Evolutionary conservation across 1,140 invertebrate species (phyloP).

Genomic region (Trichonephila clavipes): DNA sequence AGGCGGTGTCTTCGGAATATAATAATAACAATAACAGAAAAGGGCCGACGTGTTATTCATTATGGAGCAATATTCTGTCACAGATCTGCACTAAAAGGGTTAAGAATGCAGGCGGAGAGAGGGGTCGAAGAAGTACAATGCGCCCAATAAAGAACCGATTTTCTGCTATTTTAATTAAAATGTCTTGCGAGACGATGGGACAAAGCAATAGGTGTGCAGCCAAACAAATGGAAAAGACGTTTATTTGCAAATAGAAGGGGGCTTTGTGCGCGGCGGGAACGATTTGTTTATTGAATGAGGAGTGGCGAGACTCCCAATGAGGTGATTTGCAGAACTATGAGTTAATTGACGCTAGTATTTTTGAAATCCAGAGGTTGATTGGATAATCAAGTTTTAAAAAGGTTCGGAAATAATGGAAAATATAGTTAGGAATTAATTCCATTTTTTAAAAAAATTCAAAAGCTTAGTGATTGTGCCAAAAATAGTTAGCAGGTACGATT

Average conservation of each 20-base stretch:
- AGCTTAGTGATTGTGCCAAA: no score
- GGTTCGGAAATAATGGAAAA: no score
- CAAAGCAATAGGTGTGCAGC: not conserved
- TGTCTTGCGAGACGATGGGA: constrained; percentile 52
- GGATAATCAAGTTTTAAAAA: no score
- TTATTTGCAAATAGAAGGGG: constrained; percentile 33
- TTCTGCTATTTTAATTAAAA: constrained; percentile 72
- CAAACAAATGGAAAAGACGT: constrained; percentile 49
- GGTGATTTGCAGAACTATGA: no score
- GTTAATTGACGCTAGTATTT: no score
- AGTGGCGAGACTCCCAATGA: not conserved
- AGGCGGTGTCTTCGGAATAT: constrained; percentile 24
- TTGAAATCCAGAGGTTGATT: no score
- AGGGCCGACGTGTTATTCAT: constrained; percentile 67
- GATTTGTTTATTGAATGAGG: not conserved
- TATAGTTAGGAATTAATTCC: no score
- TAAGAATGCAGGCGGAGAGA: constrained; percentile 52
- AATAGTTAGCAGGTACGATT: no score
- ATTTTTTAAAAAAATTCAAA: no score
- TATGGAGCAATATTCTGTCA: constrained; percentile 72
- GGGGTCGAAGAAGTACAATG: constrained; percentile 65
- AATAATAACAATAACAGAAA: constrained; percentile 72
- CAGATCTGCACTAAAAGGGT: constrained; percentile 57
- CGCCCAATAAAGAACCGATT: constrained; percentile 71
- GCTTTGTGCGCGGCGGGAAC: not conserved